Percentiles rank a stretch among this genome's conserved stretches.
Evolutionary conservation across 2,113 vertebrate species (phyloP).

Genomic region (Pygoscelis antarcticus): DNA sequence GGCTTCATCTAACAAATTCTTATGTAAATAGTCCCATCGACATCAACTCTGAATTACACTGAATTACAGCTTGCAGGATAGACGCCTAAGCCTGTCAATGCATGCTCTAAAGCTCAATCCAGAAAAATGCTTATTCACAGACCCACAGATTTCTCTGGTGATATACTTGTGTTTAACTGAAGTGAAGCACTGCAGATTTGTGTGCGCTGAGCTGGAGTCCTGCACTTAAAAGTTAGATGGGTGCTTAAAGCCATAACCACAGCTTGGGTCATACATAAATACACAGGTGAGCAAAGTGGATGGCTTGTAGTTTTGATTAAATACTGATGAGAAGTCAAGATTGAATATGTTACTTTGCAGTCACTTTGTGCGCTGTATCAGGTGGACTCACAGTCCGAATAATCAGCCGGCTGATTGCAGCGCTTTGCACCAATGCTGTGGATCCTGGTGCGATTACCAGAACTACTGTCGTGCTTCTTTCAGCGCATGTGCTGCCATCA

Average conservation of each 20-base stretch:
- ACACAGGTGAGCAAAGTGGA: neutral
- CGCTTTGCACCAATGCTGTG: fast-evolving
- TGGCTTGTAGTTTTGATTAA: neutral
- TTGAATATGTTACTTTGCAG: neutral
- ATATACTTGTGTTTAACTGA: neutral
- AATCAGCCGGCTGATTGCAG: neutral
- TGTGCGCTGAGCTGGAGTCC: neutral
- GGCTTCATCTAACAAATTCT: neutral
- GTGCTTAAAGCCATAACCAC: neutral
- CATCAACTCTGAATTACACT: neutral
- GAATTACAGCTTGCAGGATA: neutral
- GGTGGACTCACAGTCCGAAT: fast-evolving
- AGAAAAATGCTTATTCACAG: neutral
- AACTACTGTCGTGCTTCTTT: neutral
- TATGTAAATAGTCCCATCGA: neutral
- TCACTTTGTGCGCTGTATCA: neutral
- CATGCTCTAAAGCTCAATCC: neutral
- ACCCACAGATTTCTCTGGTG: neutral
- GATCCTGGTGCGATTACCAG: neutral
- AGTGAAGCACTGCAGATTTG: neutral
- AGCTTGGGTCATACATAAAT: neutral
- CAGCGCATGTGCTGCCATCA: fast-evolving
- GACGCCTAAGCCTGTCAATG: neutral
- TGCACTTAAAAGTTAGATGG: neutral
- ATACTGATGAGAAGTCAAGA: neutral